Evolutionary conservation across 2,888 invertebrate species (phyloP), one percentile per base, ranked within the genome.

Genomic region (Notocelia uddmanniana): DNA sequence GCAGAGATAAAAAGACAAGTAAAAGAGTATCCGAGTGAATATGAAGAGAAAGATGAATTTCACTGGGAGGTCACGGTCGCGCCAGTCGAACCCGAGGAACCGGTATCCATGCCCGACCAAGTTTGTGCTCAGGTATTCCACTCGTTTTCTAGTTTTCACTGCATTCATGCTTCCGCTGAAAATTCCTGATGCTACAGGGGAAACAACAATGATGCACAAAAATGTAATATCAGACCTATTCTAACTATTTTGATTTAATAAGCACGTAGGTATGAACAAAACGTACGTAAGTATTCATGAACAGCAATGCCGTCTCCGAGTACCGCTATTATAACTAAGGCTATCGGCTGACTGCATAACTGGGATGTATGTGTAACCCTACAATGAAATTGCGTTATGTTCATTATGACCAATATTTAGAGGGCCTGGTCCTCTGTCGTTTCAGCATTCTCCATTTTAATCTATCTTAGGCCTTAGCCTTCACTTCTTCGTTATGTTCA

Each of bases 41-140:
- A 58, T n/a, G 41, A n/a, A 11, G 10, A 18, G 3, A 48, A 31
- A 34, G 41, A 45, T 3, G 31, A 50, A n/a, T n/a, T 64, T n/a
- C 9, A 11, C 3, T 60, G 45, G 52, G 18, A 59, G 3, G 71
- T 72, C 41, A 45, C 19, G 0, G 34, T 72, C 11, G 55, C 59
- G 8, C 21, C 67, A 3, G 71, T 67, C n/a, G 71, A 55, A 26
- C 67, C 67, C 15, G 19, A 45, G 34, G 71, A 72, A 26, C 54
- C 71, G 0, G 41, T 67, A 3, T 67, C 59, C 55, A 55, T 72
- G 60, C 59, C 71, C 3, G 54, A 60, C 3, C 66, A 72, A 72
- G 71, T 72, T 3, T 48, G 67, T 55, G 60, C 54, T 1, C 58
- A 59, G 66, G 70, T 71, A 66, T 15, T 26, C 8, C 5, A 57